Percentiles rank a stretch among this genome's conserved stretches.
Conservation (phyloP, 2,113 vertebrate genomes). For the Paedocypris sp. region DNA sequence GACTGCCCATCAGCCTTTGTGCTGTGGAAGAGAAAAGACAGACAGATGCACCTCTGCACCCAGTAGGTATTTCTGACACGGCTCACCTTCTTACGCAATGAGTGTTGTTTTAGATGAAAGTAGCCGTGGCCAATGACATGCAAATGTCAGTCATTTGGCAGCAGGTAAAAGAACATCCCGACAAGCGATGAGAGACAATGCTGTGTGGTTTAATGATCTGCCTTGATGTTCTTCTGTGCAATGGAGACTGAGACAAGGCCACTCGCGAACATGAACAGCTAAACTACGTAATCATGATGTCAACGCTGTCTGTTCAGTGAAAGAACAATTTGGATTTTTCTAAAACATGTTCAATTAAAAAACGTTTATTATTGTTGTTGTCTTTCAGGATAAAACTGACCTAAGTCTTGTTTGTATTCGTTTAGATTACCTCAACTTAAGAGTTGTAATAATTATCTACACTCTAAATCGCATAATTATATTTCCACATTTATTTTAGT, state of each 20-base stretch:
- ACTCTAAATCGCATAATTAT: too few species aligned
- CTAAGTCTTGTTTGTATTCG: too few species aligned
- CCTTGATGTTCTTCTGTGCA: constrained; percentile 6
- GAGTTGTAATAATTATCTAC: too few species aligned
- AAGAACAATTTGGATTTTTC: too few species aligned
- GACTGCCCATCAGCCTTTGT: constrained; percentile 35
- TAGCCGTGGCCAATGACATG: constrained; percentile 52
- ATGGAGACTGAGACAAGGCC: constrained; percentile 4
- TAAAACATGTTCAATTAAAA: too few species aligned
- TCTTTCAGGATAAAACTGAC: too few species aligned
- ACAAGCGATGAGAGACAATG: constrained; percentile 24
- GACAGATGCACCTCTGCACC: constrained; percentile 50
- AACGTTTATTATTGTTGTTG: too few species aligned
- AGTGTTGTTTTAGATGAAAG: constrained; percentile 63
- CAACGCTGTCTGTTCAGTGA: too few species aligned
- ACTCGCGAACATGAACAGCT: too few species aligned
- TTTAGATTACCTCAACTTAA: too few species aligned
- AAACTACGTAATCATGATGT: too few species aligned
- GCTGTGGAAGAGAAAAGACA: constrained; percentile 41
- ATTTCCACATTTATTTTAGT: too few species aligned
- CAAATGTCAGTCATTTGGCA: constrained; percentile 59
- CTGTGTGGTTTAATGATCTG: constrained; percentile 10
- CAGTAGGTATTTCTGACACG: constrained; percentile 44
- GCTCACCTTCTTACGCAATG: constrained; percentile 57
- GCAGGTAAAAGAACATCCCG: constrained; percentile 45